Conservation (phyloP, 2,888 invertebrate genomes). For the Troides aeacus region DNA sequence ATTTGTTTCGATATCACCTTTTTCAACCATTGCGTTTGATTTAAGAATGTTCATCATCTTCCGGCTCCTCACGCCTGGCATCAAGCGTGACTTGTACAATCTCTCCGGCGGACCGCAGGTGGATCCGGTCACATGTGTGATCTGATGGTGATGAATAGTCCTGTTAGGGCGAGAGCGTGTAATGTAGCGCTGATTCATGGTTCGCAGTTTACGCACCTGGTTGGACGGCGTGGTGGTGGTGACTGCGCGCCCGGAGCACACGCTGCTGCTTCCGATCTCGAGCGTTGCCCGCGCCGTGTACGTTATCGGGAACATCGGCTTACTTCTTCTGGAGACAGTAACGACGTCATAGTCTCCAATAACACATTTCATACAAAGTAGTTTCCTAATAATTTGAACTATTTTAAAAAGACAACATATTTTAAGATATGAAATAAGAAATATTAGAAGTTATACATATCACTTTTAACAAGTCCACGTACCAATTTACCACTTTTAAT, state of each 20-base stretch:
- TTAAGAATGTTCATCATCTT: slow-evolving; percentile 42
- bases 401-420: no score
- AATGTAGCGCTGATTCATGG: slow-evolving; percentile 31
- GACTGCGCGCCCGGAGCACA: slow-evolving; percentile 75
- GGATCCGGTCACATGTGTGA: slow-evolving; percentile 1
- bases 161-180: slow-evolving; percentile 29
- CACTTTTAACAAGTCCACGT: no score
- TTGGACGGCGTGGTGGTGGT: slow-evolving; percentile 76
- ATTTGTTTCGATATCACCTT: neutral
- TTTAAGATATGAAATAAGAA: no score
- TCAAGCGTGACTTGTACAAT: slow-evolving; percentile 19
- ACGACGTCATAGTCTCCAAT: slow-evolving; percentile 3
- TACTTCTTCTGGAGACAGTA: slow-evolving; percentile 66
- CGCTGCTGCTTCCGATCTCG: slow-evolving; percentile 76
- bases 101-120: slow-evolving; percentile 28
- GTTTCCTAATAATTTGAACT: no score
- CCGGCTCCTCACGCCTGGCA: slow-evolving; percentile 31
- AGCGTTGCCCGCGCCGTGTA: slow-evolving; percentile 77
- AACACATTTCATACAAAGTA: no score
- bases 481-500: no score
- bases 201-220: slow-evolving; percentile 67
- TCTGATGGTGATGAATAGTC: slow-evolving; percentile 19
- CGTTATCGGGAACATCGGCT: slow-evolving; percentile 73
- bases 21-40: neutral
- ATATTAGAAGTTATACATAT: no score